Evolutionary conservation across 2,113 vertebrate genomes (phyloP), one percentile per base, ranked within the genome.

Genomic region (Prinia subflava): DNA sequence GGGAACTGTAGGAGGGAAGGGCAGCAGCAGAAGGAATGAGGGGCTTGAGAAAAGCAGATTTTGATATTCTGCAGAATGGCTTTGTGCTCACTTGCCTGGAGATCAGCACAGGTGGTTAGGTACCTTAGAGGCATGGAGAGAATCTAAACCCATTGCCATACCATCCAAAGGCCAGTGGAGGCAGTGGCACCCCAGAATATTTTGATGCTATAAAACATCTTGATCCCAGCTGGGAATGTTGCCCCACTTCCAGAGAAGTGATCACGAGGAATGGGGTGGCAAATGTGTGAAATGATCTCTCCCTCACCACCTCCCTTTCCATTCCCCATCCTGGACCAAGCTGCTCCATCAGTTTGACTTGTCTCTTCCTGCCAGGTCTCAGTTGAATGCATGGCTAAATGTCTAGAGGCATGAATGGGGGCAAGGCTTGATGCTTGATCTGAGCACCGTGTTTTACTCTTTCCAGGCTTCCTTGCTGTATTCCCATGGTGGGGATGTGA

Each of bases 381-480:
- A 74, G 33, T 6, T 25, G 28, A 42, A 5, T 49, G 21, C 41
- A 24, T 52, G 31, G 18, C n/a, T 64, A 47, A 90, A 49, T 27
- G 28, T 62, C 23, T 69, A 21, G 44, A 49, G 37, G 7, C 4
- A 37, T 63, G 13, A 42, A 52, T 13, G 30, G 33, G 20, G 9
- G 24, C n/a, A 53, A 7, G 44, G 25, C 6, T 57, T 33, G 28
- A 47, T 64, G n/a, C 20, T 56, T 3, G 1, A 41, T 13, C 39
- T 78, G 46, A 23, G 23, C 6, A 6, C 39, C 4, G 8, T 11
- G 13, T 60, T 77, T 21, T 86, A 7, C 20, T 62, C 56, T 96
- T 92, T 94, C 15, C 90, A 94, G 96, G 89, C 64, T 53, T 96
- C 92, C 42, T 42, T 42, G 10, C 89, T 80, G n/a, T n/a, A 62